Percentiles rank a stretch among this genome's conserved stretches.
phyloP scores from a whole-genome alignment of 2,797 vertebrate genomes.

The Sebastes nivosus region DNA sequence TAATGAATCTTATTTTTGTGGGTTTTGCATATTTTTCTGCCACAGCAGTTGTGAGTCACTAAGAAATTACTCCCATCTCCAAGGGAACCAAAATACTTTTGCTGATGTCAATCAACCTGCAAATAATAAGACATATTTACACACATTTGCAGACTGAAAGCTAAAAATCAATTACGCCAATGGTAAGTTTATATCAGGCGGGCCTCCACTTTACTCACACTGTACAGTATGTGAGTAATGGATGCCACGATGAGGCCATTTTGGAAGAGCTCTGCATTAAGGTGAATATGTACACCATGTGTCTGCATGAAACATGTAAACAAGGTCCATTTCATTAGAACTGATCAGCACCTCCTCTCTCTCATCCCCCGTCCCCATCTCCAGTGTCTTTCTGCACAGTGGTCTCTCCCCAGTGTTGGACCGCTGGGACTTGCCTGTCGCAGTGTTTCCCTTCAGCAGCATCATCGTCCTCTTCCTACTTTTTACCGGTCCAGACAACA shows the following conservation, averaged over 20 bases:
- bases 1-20: background rate
- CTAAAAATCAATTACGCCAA: too few species aligned
- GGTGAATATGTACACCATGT: background rate
- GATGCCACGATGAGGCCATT: background rate
- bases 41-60: background rate
- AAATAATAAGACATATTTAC: background rate
- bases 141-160: too few species aligned
- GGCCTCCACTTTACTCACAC: too few species aligned
- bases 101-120: background rate
- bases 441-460: slow-evolving; percentile 82
- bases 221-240: background rate
- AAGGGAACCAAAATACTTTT: background rate
- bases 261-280: background rate
- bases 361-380: background rate
- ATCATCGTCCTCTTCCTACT: slow-evolving; percentile 77
- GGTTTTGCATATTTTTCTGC: background rate
- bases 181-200: too few species aligned
- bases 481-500: slow-evolving; percentile 69
- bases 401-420: slow-evolving; percentile 68
- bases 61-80: background rate
- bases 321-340: fast-evolving
- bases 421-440: slow-evolving; percentile 76
- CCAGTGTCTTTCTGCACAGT: slow-evolving; percentile 77
- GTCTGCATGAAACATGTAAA: background rate
- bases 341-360: background rate